Base-by-base conservation (phyloP, 1,140 invertebrate species). In the Drosophila burlai region DNA sequence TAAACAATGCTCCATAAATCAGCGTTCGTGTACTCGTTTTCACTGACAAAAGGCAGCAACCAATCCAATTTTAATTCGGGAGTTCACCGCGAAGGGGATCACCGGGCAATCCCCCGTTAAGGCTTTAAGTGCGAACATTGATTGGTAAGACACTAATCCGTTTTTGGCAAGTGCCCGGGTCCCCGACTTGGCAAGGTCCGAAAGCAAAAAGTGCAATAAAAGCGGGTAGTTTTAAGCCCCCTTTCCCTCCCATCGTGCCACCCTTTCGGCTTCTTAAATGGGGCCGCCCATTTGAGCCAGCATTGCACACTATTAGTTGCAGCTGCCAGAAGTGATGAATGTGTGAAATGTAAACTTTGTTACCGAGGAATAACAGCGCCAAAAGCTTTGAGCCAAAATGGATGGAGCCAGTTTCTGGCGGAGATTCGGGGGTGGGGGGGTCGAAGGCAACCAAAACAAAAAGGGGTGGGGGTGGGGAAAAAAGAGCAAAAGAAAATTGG, bases 331-430 rank as follows among this genome's bases (percentile, higher is more conserved):
- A 90, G 85, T 90, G 85, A 90, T 90, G 85, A 90, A 90, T 90
- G 85, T 90, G 85, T 90, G 85, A 90, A 90, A 90, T 90, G 85
- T 90, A 90, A 90, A 90, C 85, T 90, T 89, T 90, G 85, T 90
- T 82, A 90, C 85, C 78, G 77, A 90, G 77, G 80, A 84, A 84
- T 90, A 89, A 89, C 84, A 84, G 83, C 82, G 83, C 78, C 83
- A 75, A 85, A 75, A 80, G 80, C 76, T 65, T 55, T 57, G 83
- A 71, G 83, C 79, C 79, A 86, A 87, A 86, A 67, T 61, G 64
- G 42, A 61, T 47, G 64, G 64, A 67, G 64, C 57, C 63, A 66
- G 42, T 69, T 69, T 71, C 38, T 71, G 63, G 7, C n/a, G 63
- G 47, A 40, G 46, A 42, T 36, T 36, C n/a, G n/a, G 36, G 13